Evolutionary conservation across 2,888 invertebrate genomes (phyloP).

Genomic region (Zeuzera pyrina): DNA sequence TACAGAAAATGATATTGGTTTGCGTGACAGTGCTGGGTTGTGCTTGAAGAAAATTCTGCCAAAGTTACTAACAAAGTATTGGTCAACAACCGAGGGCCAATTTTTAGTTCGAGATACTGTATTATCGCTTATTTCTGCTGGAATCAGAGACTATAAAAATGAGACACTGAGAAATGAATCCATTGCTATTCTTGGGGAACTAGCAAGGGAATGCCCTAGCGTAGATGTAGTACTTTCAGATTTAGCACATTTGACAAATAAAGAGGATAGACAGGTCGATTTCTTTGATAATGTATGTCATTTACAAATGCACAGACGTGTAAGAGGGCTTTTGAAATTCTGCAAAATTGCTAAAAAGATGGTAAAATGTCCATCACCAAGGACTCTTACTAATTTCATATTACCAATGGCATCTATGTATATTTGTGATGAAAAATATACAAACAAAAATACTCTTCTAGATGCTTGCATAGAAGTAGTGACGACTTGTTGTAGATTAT

Average conservation of each 20-base stretch:
- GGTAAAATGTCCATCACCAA: constrained; percentile 74
- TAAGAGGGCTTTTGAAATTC: constrained; percentile 86
- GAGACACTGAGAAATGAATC: constrained; percentile 85
- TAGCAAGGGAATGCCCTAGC: constrained; percentile 81
- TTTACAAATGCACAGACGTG: constrained; percentile 88
- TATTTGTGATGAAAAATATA: constrained; percentile 83
- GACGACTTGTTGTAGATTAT: constrained; percentile 80
- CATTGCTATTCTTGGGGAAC: constrained; percentile 82
- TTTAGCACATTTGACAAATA: constrained; percentile 77
- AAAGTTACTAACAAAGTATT: constrained; percentile 72
- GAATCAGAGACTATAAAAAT: constrained; percentile 79
- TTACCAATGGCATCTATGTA: constrained; percentile 88
- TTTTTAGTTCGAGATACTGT: constrained; percentile 82
- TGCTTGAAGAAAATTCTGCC: constrained; percentile 81
- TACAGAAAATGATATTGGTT: constrained; percentile 86
- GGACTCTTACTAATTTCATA: constrained; percentile 87
- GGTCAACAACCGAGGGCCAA: constrained; percentile 71
- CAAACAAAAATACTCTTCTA: constrained; percentile 83
- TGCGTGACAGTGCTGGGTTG: constrained; percentile 84
- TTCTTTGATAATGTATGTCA: constrained; percentile 96
- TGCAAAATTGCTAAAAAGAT: constrained; percentile 76
- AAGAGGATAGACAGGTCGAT: constrained; percentile 87
- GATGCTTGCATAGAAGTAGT: constrained; percentile 90
- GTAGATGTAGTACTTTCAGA: constrained; percentile 82
- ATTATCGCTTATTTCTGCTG: constrained; percentile 79